These are phyloP conservation scores for Dromius quadrimaculatus DNA, from an alignment of 2,888 invertebrate species.

Conservation along the genomic window DNA sequence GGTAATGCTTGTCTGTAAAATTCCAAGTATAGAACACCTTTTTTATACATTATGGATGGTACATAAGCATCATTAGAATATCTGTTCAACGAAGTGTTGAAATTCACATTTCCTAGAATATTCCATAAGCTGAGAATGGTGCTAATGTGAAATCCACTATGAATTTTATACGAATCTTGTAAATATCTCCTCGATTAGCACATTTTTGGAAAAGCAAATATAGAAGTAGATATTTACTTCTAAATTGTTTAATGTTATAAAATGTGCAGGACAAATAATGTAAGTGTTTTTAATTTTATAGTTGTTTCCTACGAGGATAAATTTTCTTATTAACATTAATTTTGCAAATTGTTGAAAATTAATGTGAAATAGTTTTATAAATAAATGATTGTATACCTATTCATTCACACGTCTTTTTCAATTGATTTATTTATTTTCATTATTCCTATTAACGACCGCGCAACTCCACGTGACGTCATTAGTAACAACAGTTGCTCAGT, in stretches of 20 bases:
- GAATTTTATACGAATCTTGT: conserved; percentile 15
- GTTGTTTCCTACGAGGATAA: not conserved
- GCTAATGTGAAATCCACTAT: conserved; percentile 25
- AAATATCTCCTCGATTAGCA: conserved; percentile 1
- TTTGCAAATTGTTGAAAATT: not conserved
- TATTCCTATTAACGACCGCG: too few species aligned
- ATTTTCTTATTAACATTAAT: conserved; percentile 16
- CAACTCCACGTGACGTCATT: too few species aligned
- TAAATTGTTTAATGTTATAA: too few species aligned
- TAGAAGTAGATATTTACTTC: too few species aligned
- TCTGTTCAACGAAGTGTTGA: conserved; percentile 12
- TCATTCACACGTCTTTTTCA: too few species aligned
- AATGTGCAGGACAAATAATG: conserved; percentile 40
- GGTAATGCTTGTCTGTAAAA: too few species aligned
- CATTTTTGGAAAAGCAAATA: too few species aligned
- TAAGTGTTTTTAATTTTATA: conserved; percentile 21
- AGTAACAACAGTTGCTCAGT: too few species aligned
- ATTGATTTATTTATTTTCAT: too few species aligned
- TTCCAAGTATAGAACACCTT: too few species aligned
- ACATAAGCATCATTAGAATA: conserved; percentile 33
- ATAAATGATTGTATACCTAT: conserved; percentile 15
- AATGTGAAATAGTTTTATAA: conserved; percentile 18
- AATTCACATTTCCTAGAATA: not conserved
- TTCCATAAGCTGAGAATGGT: conserved; percentile 27
- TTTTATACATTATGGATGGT: too few species aligned